Percentiles rank a stretch among this genome's conserved stretches.
Evolutionary conservation across 2,888 invertebrate species (phyloP).

Genomic region (Cryptocheilus praepositus): DNA sequence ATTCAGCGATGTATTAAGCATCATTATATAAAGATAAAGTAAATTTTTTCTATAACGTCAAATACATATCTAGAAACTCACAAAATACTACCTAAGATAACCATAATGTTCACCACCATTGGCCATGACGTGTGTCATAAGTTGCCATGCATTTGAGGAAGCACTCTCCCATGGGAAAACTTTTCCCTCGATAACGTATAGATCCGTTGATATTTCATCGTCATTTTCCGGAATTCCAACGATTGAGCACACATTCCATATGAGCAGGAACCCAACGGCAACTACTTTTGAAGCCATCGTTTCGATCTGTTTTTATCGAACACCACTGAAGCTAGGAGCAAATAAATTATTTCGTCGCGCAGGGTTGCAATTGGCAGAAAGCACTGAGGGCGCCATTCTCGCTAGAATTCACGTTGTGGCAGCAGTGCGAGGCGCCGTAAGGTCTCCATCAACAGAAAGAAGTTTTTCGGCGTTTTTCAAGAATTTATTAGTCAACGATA

Average conservation of each 20-base stretch:
- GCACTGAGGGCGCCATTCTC: too few species aligned
- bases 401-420: too few species aligned
- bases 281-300: conserved; percentile 20
- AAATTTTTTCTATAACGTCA: too few species aligned
- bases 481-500: too few species aligned
- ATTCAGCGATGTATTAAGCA: too few species aligned
- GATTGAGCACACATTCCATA: conserved; percentile 17
- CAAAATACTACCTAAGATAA: conserved; percentile 80
- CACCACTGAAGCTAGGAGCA: conserved; percentile 2
- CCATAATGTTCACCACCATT: conserved; percentile 93
- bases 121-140: conserved; percentile 86
- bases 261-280: conserved; percentile 34
- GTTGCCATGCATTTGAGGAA: conserved; percentile 82
- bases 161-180: conserved; percentile 84
- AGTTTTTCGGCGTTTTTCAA: neutral
- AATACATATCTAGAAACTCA: neutral
- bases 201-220: conserved; percentile 76
- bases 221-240: conserved; percentile 66
- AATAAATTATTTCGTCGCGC: neutral
- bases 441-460: too few species aligned
- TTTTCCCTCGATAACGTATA: conserved; percentile 88
- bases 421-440: too few species aligned
- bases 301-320: neutral
- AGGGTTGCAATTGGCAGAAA: neutral
- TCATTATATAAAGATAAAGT: too few species aligned